A percentile compares a stretch with the other conserved stretches of the same genome.
These are phyloP conservation scores for Amphiduros pacificus DNA, from an alignment of 2,888 invertebrate species.

Conservation along the genomic window DNA sequence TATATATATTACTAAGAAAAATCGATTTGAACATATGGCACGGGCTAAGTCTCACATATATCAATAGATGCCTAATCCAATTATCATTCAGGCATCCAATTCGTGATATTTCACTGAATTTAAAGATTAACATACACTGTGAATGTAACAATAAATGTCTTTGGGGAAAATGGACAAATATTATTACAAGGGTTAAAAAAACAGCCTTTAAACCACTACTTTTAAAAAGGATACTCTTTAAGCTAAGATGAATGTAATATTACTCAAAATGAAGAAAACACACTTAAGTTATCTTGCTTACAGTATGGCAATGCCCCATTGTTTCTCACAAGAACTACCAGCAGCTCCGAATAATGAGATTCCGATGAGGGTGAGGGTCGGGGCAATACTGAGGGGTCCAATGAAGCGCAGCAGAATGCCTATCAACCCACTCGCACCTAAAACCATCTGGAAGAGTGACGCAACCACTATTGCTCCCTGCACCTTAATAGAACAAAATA, in stretches of 20 bases:
- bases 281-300: constrained; percentile 59
- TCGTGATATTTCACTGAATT: too few relatives aligned
- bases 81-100: too few relatives aligned
- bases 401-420: constrained; percentile 75
- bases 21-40: too few relatives aligned
- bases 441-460: constrained; percentile 73
- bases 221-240: not conserved
- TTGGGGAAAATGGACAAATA: too few relatives aligned
- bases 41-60: too few relatives aligned
- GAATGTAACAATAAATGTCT: too few relatives aligned
- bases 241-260: not conserved
- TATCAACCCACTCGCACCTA: constrained; percentile 73
- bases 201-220: too few relatives aligned
- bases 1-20: too few relatives aligned
- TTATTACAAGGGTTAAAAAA: too few relatives aligned
- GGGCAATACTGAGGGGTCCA: constrained; percentile 81
- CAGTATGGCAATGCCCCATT: constrained; percentile 85
- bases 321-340: constrained; percentile 74
- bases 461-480: constrained; percentile 82
- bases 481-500: constrained; percentile 59
- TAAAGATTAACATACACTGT: too few relatives aligned
- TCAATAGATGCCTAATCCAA: too few relatives aligned
- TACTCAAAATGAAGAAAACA: not conserved
- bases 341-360: constrained; percentile 80
- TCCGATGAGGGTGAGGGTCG: constrained; percentile 74